These are phyloP conservation scores for Adelognathus sp. DNA, from an alignment of 2,888 invertebrate genomes.

Conservation along the genomic window DNA sequence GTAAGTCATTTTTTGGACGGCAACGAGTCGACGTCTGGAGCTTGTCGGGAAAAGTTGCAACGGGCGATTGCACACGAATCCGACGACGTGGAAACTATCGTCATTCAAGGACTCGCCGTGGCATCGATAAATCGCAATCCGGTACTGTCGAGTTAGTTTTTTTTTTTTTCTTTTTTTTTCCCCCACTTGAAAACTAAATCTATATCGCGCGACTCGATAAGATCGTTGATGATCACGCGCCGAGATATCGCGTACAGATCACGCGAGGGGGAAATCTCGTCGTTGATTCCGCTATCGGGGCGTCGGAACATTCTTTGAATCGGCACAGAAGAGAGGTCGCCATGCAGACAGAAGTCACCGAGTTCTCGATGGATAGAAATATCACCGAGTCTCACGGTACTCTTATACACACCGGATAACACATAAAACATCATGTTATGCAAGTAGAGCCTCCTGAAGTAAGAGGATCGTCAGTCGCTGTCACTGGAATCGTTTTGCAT, in stretches of 20 bases:
- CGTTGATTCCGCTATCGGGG: constrained; percentile 12
- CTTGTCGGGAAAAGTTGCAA: constrained; percentile 47
- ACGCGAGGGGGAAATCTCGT: not conserved
- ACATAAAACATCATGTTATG: too few species aligned
- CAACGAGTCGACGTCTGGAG: constrained; percentile 19
- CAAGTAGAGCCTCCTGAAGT: too few species aligned
- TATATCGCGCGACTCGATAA: not conserved
- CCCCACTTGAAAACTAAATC: not conserved
- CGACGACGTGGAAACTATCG: not conserved
- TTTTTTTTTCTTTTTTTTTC: not conserved
- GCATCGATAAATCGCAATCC: not conserved
- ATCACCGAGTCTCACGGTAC: not conserved
- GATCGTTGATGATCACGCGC: not conserved
- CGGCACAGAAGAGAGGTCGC: not conserved
- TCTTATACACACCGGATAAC: too few species aligned
- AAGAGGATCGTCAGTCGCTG: too few species aligned
- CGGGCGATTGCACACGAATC: constrained; percentile 8
- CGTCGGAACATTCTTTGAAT: constrained; percentile 7
- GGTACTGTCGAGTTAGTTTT: constrained; percentile 20
- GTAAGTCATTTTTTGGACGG: constrained; percentile 55
- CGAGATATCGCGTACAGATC: not conserved
- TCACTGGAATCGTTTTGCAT: too few species aligned
- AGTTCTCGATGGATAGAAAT: not conserved
- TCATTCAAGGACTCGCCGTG: constrained; percentile 15
- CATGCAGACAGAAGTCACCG: not conserved